Conservation (phyloP, 1,140 invertebrate species). For the Aphidius gifuensis region DNA sequence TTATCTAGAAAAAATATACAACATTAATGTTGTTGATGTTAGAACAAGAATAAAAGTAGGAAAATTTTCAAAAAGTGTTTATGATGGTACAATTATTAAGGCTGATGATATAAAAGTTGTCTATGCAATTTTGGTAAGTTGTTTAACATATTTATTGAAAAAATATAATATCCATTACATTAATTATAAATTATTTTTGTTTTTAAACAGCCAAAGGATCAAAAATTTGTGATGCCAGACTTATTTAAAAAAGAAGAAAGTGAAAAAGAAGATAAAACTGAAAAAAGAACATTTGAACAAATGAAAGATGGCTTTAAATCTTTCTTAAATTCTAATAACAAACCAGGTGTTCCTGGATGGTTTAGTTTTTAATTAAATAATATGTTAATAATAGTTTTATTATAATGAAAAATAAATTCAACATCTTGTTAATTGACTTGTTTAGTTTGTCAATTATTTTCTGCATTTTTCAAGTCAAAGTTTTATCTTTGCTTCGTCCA, state of each 20-base stretch:
- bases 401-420: not conserved
- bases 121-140: slow-evolving; percentile 75
- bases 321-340: slow-evolving; percentile 54
- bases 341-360: slow-evolving; percentile 62
- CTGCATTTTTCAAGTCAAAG: not conserved
- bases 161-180: not conserved
- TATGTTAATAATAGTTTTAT: slow-evolving; percentile 16
- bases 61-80: slow-evolving; percentile 51
- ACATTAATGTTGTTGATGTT: slow-evolving; percentile 72
- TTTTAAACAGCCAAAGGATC: slow-evolving; percentile 54
- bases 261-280: slow-evolving; percentile 46
- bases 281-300: slow-evolving; percentile 55
- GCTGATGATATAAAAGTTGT: slow-evolving; percentile 83
- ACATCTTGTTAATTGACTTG: not conserved
- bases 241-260: slow-evolving; percentile 48
- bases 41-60: slow-evolving; percentile 70
- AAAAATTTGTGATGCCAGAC: slow-evolving; percentile 60
- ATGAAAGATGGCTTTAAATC: slow-evolving; percentile 51
- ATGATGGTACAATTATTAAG: slow-evolving; percentile 67
- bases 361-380: slow-evolving; percentile 53
- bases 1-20: slow-evolving; percentile 94
- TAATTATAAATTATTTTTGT: slow-evolving; percentile 15
- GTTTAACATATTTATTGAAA: not conserved
- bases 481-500: slow-evolving; percentile 19
- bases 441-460: not conserved